phyloP scores from a whole-genome alignment of 2,888 invertebrate genomes.

The Clistopyga incitator region DNA sequence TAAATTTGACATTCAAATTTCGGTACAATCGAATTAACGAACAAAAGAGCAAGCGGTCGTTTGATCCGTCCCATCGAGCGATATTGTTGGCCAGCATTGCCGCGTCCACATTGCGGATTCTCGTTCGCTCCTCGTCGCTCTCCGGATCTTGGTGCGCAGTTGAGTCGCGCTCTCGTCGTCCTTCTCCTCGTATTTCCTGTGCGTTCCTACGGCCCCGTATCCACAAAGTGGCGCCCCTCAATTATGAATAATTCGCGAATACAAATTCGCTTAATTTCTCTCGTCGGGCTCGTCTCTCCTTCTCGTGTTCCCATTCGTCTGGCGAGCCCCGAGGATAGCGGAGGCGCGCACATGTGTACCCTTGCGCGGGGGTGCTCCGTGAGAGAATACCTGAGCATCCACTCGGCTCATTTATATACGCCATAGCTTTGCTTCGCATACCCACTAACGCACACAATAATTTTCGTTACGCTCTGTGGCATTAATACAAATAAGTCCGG shows the following conservation, averaged over 20 bases:
- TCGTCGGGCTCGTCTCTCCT: slow-evolving; percentile 52
- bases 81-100: slow-evolving; percentile 51
- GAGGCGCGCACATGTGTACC: slow-evolving; percentile 8
- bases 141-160: background rate
- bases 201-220: slow-evolving; percentile 58
- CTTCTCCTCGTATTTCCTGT: slow-evolving; percentile 63
- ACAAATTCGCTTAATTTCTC: slow-evolving; percentile 80
- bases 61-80: slow-evolving; percentile 78
- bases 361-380: slow-evolving; percentile 40
- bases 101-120: background rate
- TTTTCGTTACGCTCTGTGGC: slow-evolving; percentile 25
- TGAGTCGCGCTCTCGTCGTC: slow-evolving; percentile 5
- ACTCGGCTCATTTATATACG: slow-evolving; percentile 34
- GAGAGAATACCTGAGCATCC: slow-evolving; percentile 56
- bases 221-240: slow-evolving; percentile 76
- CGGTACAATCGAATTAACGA: slow-evolving; percentile 81
- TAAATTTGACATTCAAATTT: slow-evolving; percentile 83
- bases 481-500: slow-evolving; percentile 55
- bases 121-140: slow-evolving; percentile 26
- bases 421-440: background rate
- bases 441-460: background rate
- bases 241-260: slow-evolving; percentile 82
- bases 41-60: slow-evolving; percentile 81
- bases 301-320: slow-evolving; percentile 46
- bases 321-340: slow-evolving; percentile 53